Base-by-base conservation (phyloP, 2,113 vertebrate species). In the Emberiza fucata region DNA sequence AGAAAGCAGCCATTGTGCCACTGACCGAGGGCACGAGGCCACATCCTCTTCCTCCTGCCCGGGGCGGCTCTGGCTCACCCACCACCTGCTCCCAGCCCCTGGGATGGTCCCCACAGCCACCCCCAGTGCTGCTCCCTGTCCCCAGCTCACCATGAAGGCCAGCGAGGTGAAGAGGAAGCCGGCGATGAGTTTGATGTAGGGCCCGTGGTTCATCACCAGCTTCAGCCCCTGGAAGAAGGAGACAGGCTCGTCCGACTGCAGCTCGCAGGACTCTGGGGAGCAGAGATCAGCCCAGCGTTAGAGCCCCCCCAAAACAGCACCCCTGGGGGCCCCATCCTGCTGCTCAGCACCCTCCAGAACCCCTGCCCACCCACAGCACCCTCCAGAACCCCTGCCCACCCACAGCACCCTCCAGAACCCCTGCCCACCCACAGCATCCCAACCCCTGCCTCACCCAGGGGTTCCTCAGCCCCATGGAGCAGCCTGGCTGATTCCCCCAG, bases 141-240 rank as follows among this genome's bases (percentile, higher is more conserved):
- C 12, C 39, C 3, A 90, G 47, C 98, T 93, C 78, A 99, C 99
- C 99, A 99, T 99, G 95, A 99, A 99, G 76, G 98, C 99, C 95
- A 99, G 97, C 0, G 99, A 99, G 60, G 99, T 99, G 94, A 99
- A 99, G 93, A 99, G 99, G 97, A 99, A 99, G 88, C 98, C 99
- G 0, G 98, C 95, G 8, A 99, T 98, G 79, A 99, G 98, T 72
- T 98, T 99, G 93, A 99, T 86, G 31, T 99, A 99, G 0, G 99
- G 98, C n/a, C 98, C 93, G 0, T 99, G 98, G 64, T 98, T 98
- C 98, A 99, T 98, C 77, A 99, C 98, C 93, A 99, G 90, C 82
- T 98, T 98, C 85, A 99, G 94, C 76, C 99, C 98, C 80, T 95
- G 98, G 78, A 98, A 95, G 97, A 99, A 99, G 65, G 98, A 97